Evolutionary conservation across 2,113 vertebrate genomes (phyloP).

Genomic region (Caloenas nicobarica): DNA sequence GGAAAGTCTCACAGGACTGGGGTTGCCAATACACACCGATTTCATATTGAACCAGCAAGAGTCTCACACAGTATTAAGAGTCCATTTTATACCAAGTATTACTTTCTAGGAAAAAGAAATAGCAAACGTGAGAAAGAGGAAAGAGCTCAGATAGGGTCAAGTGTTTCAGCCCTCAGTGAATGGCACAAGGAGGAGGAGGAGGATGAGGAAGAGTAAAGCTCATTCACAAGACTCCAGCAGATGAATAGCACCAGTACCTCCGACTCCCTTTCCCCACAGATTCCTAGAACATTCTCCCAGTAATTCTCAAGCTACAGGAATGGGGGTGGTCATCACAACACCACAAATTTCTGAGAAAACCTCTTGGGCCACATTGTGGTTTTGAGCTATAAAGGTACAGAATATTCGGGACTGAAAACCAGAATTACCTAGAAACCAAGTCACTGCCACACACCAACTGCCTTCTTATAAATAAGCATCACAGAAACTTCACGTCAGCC

Average conservation of each 20-base stretch:
- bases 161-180: fast-evolving
- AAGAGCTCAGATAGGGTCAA: background rate
- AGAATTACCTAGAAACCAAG: background rate
- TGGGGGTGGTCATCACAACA: fast-evolving
- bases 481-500: background rate
- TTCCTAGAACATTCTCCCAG: background rate
- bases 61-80: background rate
- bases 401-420: background rate
- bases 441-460: background rate
- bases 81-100: background rate
- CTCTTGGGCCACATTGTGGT: fast-evolving
- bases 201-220: background rate
- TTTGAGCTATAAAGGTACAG: background rate
- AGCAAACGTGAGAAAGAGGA: background rate
- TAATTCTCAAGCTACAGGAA: background rate
- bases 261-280: background rate
- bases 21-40: background rate
- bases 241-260: background rate
- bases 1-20: background rate
- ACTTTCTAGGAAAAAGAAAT: background rate
- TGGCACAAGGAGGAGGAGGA: background rate
- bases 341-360: background rate
- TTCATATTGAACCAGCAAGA: background rate
- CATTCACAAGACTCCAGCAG: background rate
- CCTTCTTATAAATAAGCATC: fast-evolving